These are phyloP conservation scores for Chrysomallon squamiferum DNA, from an alignment of 1,140 invertebrate species.

Conservation along the genomic window DNA sequence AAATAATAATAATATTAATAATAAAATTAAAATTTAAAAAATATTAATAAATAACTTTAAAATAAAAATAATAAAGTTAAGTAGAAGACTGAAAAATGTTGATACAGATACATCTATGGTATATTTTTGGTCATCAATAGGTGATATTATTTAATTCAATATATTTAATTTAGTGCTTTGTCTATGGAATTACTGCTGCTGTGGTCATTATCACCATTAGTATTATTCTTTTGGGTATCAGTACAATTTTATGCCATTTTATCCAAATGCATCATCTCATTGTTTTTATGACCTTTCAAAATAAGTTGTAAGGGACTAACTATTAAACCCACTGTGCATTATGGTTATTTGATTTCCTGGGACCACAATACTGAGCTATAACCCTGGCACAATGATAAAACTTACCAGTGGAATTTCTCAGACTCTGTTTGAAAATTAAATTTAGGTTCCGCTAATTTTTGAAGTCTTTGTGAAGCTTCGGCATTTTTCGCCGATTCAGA, in stretches of 20 bases:
- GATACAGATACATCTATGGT: not conserved
- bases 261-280: no score
- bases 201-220: no score
- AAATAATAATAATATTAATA: not conserved
- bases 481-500: slow-evolving; percentile 18
- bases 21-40: not conserved
- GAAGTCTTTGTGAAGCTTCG: slow-evolving; percentile 29
- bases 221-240: not conserved
- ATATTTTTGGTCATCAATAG: not conserved
- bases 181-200: no score
- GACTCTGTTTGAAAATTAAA: slow-evolving; percentile 32
- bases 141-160: no score
- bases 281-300: no score
- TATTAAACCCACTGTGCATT: not conserved
- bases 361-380: not conserved
- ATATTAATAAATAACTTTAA: not conserved
- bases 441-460: slow-evolving; percentile 36
- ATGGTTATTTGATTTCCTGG: not conserved
- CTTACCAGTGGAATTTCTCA: slow-evolving; percentile 23
- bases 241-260: not conserved
- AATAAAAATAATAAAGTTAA: not conserved
- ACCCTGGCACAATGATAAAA: not conserved
- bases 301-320: not conserved
- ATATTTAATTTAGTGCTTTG: no score
- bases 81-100: not conserved